A percentile compares a stretch with the other conserved stretches of the same genome.
phyloP scores from a whole-genome alignment of 2,113 vertebrate species.

The Naja naja region DNA sequence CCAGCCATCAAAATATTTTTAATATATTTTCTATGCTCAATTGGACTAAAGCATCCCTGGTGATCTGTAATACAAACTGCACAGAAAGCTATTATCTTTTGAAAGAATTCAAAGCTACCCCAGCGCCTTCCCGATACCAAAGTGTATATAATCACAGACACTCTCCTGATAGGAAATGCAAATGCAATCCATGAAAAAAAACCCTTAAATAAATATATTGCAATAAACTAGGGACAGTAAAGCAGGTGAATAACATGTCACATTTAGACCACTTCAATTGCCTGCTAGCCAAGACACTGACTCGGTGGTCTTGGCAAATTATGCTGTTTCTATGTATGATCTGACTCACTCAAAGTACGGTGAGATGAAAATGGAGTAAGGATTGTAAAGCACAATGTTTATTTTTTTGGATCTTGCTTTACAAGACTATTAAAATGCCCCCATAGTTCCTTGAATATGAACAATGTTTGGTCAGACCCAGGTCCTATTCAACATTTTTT shows the following conservation, averaged over 20 bases:
- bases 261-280: background rate
- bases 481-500: background rate
- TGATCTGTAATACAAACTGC: conserved; percentile 27
- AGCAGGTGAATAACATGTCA: background rate
- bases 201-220: conserved; percentile 23
- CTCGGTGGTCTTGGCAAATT: conserved; percentile 2
- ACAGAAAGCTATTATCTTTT: conserved; percentile 17
- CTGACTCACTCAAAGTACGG: background rate
- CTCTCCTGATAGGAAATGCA: conserved; percentile 26
- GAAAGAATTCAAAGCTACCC: conserved; percentile 25
- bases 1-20: conserved; percentile 40
- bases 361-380: background rate
- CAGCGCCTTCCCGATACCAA: conserved; percentile 21
- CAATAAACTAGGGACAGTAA: background rate
- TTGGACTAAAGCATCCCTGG: conserved; percentile 27
- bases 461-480: background rate
- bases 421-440: background rate
- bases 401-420: background rate
- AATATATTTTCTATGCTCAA: conserved; percentile 27
- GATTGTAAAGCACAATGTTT: background rate
- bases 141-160: conserved; percentile 10
- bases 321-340: background rate
- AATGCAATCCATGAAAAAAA: conserved; percentile 7
- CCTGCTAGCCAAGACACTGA: background rate
- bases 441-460: background rate